Percentiles rank a stretch among this genome's conserved stretches.
phyloP scores from a whole-genome alignment of 2,797 vertebrate species.

The Chelon auratus region DNA sequence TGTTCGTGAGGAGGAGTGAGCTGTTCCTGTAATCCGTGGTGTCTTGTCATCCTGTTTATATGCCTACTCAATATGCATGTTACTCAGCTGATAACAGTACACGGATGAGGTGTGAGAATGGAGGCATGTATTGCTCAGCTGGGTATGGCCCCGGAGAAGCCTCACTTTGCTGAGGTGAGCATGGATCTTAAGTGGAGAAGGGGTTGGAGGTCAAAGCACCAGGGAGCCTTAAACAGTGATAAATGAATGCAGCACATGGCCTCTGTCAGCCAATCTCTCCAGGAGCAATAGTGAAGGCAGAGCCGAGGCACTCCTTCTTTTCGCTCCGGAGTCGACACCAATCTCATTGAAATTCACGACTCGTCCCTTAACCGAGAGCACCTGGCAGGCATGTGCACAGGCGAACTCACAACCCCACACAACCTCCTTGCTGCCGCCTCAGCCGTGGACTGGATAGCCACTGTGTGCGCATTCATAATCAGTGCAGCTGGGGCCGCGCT shows the following conservation, averaged over 20 bases:
- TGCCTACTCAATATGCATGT: slow-evolving; percentile 78
- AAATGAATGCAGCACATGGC: slow-evolving; percentile 72
- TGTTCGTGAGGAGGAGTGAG: slow-evolving; percentile 76
- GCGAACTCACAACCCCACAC: slow-evolving; percentile 73
- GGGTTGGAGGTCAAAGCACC: slow-evolving; percentile 68
- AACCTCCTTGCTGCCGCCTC: slow-evolving; percentile 62
- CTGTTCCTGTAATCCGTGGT: slow-evolving; percentile 74
- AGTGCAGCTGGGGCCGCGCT: slow-evolving; percentile 59
- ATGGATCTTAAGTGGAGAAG: slow-evolving; percentile 31
- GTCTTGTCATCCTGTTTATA: slow-evolving; percentile 73
- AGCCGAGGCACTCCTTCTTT: slow-evolving; percentile 58
- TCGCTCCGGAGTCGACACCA: slow-evolving; percentile 53
- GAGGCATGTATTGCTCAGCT: slow-evolving; percentile 32
- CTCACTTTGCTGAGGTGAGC: slow-evolving; percentile 42
- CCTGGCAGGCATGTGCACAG: slow-evolving; percentile 72
- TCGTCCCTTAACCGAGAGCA: slow-evolving; percentile 64
- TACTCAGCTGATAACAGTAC: slow-evolving; percentile 67
- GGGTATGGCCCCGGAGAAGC: slow-evolving; percentile 25
- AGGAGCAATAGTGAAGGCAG: slow-evolving; percentile 55
- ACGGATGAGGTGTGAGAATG: slow-evolving; percentile 63
- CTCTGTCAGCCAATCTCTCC: slow-evolving; percentile 59
- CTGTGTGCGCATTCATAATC: slow-evolving; percentile 62
- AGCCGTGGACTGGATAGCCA: slow-evolving; percentile 52
- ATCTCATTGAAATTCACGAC: slow-evolving; percentile 80
- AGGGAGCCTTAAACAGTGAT: slow-evolving; percentile 66